Percentiles rank a stretch among this genome's conserved stretches.
phyloP scores from a whole-genome alignment of 2,113 vertebrate genomes.

The Neodontobutis hainanensis region DNA sequence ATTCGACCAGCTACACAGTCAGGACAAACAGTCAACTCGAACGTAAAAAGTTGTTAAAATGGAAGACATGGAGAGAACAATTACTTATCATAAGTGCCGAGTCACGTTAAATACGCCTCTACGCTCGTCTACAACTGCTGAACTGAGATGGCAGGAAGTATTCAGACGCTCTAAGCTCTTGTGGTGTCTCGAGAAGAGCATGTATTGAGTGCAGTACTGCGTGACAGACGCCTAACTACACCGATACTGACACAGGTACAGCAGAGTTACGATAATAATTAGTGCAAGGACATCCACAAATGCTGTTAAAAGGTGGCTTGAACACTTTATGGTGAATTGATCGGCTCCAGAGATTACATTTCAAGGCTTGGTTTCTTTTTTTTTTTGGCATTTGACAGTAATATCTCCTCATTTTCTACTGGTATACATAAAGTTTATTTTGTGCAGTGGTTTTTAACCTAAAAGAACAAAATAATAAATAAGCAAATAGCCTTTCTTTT shows the following conservation, averaged over 20 bases:
- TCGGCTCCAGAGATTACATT: conserved; percentile 51
- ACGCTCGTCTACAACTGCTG: conserved; percentile 39
- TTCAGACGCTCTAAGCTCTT: conserved; percentile 44
- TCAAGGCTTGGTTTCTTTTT: conserved; percentile 60
- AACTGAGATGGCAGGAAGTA: conserved; percentile 29
- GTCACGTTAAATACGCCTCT: conserved; percentile 43
- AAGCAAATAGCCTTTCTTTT: conserved; percentile 56
- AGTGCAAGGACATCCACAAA: conserved; percentile 73
- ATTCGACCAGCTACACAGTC: conserved; percentile 61
- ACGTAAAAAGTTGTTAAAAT: conserved; percentile 52
- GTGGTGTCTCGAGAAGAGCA: conserved; percentile 35
- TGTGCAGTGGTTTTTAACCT: conserved; percentile 52
- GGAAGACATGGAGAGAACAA: conserved; percentile 68
- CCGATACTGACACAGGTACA: conserved; percentile 58
- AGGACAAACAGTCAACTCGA: conserved; percentile 61
- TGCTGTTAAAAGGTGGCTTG: conserved; percentile 64
- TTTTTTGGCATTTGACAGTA: conserved; percentile 68
- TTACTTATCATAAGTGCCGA: conserved; percentile 40
- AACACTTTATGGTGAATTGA: conserved; percentile 63
- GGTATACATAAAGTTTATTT: conserved; percentile 51
- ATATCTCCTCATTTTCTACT: conserved; percentile 50
- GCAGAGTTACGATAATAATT: conserved; percentile 44
- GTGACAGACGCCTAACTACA: conserved; percentile 54
- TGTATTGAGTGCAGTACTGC: conserved; percentile 60
- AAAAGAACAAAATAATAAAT: conserved; percentile 6